These are phyloP conservation scores for Hyles lineata DNA, from an alignment of 2,888 invertebrate genomes.

Conservation along the genomic window DNA sequence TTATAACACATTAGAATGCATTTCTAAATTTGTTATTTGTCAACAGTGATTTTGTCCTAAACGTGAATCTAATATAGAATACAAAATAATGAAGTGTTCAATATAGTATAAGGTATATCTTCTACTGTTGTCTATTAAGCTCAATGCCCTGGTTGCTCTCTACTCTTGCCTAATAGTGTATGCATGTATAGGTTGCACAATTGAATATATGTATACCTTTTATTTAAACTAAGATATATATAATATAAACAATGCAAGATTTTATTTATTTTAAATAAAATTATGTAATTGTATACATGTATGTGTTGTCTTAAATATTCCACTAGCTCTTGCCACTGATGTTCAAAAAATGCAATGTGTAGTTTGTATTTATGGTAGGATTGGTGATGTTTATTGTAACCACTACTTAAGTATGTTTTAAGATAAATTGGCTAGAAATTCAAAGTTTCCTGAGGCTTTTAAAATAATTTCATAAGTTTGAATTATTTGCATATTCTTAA, in stretches of 20 bases:
- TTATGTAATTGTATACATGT: too few relatives aligned
- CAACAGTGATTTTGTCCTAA: not conserved
- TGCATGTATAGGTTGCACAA: conserved; percentile 3
- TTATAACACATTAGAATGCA: not conserved
- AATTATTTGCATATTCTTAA: not conserved
- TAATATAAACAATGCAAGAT: not conserved
- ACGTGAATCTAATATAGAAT: not conserved
- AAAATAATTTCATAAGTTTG: not conserved
- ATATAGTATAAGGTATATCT: conserved; percentile 21
- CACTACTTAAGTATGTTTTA: not conserved
- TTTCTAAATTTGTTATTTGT: not conserved
- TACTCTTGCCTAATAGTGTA: not conserved
- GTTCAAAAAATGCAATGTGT: not conserved
- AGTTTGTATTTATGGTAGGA: conserved; percentile 3
- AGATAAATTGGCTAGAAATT: not conserved
- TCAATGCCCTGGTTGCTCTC: not conserved
- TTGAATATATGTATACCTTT: not conserved
- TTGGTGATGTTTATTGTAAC: not conserved
- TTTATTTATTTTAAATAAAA: not conserved
- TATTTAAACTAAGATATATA: not conserved
- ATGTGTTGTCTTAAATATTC: conserved; percentile 3
- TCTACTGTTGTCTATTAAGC: not conserved
- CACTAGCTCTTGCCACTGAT: conserved; percentile 1
- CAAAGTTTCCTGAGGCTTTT: conserved; percentile 18
- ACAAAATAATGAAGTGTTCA: conserved; percentile 23